Conservation (phyloP, 2,888 invertebrate species). For the Selenia dentaria region DNA sequence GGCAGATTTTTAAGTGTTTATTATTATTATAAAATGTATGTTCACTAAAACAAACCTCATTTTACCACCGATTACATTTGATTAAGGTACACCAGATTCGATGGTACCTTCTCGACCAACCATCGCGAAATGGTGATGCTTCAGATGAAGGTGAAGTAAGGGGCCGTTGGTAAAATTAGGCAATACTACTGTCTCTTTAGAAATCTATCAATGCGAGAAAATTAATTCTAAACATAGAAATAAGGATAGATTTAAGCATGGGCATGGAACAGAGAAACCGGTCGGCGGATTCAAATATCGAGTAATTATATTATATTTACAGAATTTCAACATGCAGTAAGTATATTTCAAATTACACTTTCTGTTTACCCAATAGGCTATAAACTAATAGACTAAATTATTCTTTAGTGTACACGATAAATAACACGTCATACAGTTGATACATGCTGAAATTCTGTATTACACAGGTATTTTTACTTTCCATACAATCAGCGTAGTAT, state of each 20-base stretch:
- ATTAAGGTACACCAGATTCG: neutral
- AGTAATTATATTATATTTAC: slow-evolving; percentile 19
- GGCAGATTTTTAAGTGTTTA: slow-evolving; percentile 11
- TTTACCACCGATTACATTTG: slow-evolving; percentile 1
- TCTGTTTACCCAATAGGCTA: no score
- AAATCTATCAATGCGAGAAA: slow-evolving; percentile 27
- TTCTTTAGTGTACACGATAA: no score
- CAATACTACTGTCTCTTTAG: neutral
- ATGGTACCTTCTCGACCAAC: neutral
- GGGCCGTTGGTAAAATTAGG: neutral
- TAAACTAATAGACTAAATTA: no score
- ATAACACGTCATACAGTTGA: no score
- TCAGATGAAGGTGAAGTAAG: neutral
- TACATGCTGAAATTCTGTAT: slow-evolving; percentile 34
- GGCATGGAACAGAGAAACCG: slow-evolving; percentile 21
- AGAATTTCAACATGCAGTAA: slow-evolving; percentile 25
- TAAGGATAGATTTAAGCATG: slow-evolving; percentile 25
- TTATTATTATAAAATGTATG: neutral
- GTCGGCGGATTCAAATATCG: slow-evolving; percentile 28
- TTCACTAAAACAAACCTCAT: neutral
- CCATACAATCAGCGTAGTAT: slow-evolving; percentile 9
- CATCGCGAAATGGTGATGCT: slow-evolving; percentile 1
- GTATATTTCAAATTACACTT: neutral
- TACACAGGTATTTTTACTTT: slow-evolving; percentile 21
- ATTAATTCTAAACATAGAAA: slow-evolving; percentile 27